Evolutionary conservation across 2,888 invertebrate genomes (phyloP), one percentile per base, ranked within the genome.

Genomic region (Amphipoea lucens): DNA sequence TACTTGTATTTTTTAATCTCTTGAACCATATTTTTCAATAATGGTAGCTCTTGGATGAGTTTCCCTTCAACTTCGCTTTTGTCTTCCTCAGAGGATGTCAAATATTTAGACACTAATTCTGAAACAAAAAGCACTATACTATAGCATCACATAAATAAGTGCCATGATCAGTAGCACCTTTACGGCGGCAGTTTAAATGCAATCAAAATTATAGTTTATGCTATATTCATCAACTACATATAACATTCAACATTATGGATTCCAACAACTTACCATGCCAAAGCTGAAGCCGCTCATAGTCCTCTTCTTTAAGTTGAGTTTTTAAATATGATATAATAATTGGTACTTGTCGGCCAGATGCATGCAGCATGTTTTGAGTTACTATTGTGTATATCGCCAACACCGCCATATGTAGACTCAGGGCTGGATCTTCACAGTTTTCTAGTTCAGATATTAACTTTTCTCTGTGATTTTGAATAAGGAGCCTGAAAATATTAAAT

Each of bases 341-440:
- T 0, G 99, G 98, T 20, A 99, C 99, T 96, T 99, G 99, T 93
- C 99, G 98, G 0, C 99, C 99, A 48, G 99, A 99, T 23, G 99
- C 99, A 94, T 99, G 99, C 48, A 99, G 92, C 97, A 99, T 98
- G 88, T 97, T 98, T 90, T 98, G 98, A 1, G 98, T 98, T 4
- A 98, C 97, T 17, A 98, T 97, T 74, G 98, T 98, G 92, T 99
- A 99, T 77, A 99, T 97, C 66, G 99, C 97, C 82, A 99, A 96
- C 0, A 97, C 97, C 0, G 98, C 97, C 76, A 99, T 96, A 94
- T 99, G 99, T 68, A 99, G 95, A 74, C 98, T 97, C 60, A 99
- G 94, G 0, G 99, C 98, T 23, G 98, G 98, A 90, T 99, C 99
- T 65, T 97, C 97, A 78, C 98, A 98, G 80, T 96, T 96, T 75